Percentiles rank a stretch among this genome's conserved stretches.
Evolutionary conservation across 2,888 invertebrate genomes (phyloP).

Genomic region (Xanthorhoe spadicearia): DNA sequence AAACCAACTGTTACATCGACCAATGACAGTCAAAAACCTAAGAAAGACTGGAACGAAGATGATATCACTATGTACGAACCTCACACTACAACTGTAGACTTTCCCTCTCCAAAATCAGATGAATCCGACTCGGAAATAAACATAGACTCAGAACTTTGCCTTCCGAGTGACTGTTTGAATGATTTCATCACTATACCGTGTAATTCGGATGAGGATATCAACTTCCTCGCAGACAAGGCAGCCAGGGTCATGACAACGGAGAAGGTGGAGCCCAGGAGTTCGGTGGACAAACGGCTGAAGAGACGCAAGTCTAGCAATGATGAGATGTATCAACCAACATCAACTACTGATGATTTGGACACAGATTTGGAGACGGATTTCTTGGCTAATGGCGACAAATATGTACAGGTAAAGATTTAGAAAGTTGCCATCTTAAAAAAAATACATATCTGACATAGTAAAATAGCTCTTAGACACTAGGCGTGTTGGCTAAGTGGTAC

Average conservation of each 20-base stretch:
- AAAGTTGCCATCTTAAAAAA: no score
- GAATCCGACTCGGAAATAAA: conserved; percentile 77
- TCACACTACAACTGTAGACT: conserved; percentile 76
- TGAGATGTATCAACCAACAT: conserved; percentile 79
- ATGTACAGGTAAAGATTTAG: conserved; percentile 67
- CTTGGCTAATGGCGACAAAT: conserved; percentile 68
- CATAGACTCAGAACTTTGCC: conserved; percentile 74
- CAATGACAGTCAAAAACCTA: conserved; percentile 72
- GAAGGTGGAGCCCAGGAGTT: conserved; percentile 50
- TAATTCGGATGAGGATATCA: conserved; percentile 73
- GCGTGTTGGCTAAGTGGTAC: no score
- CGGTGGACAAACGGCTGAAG: conserved; percentile 66
- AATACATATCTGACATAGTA: no score
- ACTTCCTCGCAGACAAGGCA: conserved; percentile 74
- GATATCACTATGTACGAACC: conserved; percentile 82
- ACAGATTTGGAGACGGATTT: conserved; percentile 63
- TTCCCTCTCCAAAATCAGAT: conserved; percentile 68
- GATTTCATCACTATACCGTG: conserved; percentile 78
- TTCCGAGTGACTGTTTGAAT: conserved; percentile 77
- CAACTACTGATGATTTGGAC: conserved; percentile 77
- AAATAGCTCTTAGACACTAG: no score
- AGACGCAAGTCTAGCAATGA: conserved; percentile 76
- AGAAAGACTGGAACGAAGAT: conserved; percentile 71
- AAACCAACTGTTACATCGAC: conserved; percentile 70
- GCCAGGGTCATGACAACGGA: conserved; percentile 78